These are phyloP conservation scores for Caenorhabditis sp. DNA, from an alignment of 2,888 invertebrate genomes.

Conservation along the genomic window DNA sequence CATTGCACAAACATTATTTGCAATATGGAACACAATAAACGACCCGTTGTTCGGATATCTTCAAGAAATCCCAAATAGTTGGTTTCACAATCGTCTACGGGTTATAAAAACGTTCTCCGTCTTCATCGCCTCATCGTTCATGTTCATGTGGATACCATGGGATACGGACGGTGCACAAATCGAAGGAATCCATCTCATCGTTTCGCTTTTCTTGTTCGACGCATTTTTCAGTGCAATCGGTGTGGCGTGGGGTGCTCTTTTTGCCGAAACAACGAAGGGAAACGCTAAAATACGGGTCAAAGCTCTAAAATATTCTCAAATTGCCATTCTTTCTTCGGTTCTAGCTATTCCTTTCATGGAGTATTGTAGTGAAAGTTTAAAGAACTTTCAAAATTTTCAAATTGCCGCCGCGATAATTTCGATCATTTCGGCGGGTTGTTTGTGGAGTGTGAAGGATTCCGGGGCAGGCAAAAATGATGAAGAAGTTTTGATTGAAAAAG, in stretches of 20 bases:
- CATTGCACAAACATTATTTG: constrained; percentile 71
- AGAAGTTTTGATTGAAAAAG: constrained; percentile 7
- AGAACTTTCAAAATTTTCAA: constrained; percentile 65
- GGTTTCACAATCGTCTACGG: constrained; percentile 71
- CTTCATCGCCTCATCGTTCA: constrained; percentile 71
- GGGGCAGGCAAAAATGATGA: neutral
- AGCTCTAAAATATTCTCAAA: constrained; percentile 70
- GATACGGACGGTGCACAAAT: constrained; percentile 43
- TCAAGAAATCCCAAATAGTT: constrained; percentile 57
- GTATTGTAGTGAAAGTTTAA: constrained; percentile 58
- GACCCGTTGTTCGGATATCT: constrained; percentile 73
- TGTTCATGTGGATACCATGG: constrained; percentile 70
- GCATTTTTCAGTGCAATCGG: constrained; percentile 72
- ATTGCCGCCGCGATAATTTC: constrained; percentile 38
- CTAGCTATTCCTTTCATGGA: constrained; percentile 63
- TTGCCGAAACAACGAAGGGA: constrained; percentile 64
- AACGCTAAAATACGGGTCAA: constrained; percentile 69
- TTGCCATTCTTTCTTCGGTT: constrained; percentile 64
- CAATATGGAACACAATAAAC: constrained; percentile 74
- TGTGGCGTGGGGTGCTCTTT: constrained; percentile 68
- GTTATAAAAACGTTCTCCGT: constrained; percentile 72
- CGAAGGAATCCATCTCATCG: constrained; percentile 72
- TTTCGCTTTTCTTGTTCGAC: constrained; percentile 72
- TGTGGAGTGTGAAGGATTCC: constrained; percentile 20
- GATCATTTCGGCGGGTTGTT: constrained; percentile 43